Conservation (phyloP, 2,113 vertebrate genomes). For the Lophura nycthemera region DNA sequence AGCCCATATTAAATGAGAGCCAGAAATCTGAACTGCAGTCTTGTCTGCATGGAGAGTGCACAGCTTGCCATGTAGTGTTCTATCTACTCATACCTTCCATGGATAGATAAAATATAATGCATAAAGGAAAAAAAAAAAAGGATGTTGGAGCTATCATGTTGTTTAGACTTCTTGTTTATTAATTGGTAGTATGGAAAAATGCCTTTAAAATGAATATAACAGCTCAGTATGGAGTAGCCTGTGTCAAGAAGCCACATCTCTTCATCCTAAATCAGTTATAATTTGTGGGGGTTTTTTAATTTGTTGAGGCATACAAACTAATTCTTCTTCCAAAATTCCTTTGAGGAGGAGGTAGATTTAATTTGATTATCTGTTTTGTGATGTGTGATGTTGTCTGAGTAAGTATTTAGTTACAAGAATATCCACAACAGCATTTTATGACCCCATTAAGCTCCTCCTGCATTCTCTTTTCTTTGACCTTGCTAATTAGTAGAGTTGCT, state of each 20-base stretch:
- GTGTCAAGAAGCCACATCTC: not conserved
- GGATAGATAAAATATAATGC: not conserved
- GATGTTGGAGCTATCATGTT: not conserved
- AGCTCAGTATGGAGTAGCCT: not conserved
- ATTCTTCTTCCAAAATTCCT: not conserved
- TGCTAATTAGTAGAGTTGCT: not conserved
- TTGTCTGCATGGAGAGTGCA: fast-evolving
- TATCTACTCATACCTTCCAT: not conserved
- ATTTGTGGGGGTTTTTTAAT: not conserved
- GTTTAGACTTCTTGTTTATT: not conserved
- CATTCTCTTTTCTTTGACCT: not conserved
- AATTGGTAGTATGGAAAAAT: not conserved
- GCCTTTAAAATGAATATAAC: not conserved
- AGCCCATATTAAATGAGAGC: not conserved
- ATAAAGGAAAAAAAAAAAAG: not conserved
- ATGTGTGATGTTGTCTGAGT: not conserved
- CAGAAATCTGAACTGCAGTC: not conserved
- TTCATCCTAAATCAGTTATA: not conserved
- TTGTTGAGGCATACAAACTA: not conserved
- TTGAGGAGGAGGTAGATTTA: not conserved
- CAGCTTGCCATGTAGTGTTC: not conserved
- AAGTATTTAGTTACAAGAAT: not conserved
- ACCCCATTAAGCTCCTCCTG: not conserved
- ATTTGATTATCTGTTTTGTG: not conserved
- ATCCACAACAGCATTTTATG: not conserved